Evolutionary conservation across 2,797 vertebrate species (phyloP).

Genomic region (Naso thynnoides): DNA sequence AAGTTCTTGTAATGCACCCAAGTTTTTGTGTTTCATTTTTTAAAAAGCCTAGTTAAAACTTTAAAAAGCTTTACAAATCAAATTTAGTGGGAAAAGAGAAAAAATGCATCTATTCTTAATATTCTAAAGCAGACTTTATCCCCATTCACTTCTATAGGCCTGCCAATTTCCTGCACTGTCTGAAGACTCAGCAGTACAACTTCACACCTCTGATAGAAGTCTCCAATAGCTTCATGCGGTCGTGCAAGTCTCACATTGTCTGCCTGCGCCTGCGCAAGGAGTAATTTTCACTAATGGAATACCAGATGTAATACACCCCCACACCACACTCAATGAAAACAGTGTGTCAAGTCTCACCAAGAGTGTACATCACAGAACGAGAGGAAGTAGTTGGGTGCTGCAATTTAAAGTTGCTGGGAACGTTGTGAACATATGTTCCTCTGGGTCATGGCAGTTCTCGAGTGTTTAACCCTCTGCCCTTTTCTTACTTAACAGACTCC

Average conservation of each 20-base stretch:
- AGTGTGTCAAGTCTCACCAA: conserved; percentile 17
- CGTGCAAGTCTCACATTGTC: conserved; percentile 17
- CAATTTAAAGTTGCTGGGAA: conserved; percentile 1
- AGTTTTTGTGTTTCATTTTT: neutral
- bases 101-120: neutral
- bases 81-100: neutral
- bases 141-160: neutral
- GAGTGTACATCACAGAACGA: conserved; percentile 5
- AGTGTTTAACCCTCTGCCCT: conserved; percentile 56
- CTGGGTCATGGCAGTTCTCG: conserved; percentile 20
- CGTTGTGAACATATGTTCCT: conserved; percentile 27
- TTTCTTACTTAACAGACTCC: conserved; percentile 53
- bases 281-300: conserved; percentile 23
- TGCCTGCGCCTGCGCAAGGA: conserved; percentile 10
- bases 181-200: neutral
- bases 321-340: conserved; percentile 48
- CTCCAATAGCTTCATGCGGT: neutral
- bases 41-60: no score
- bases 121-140: neutral
- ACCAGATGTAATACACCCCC: conserved; percentile 58
- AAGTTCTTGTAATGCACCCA: neutral
- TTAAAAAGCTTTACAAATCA: no score
- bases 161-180: neutral
- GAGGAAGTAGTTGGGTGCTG: conserved; percentile 9
- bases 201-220: conserved; percentile 21